Base-by-base conservation (phyloP, 2,113 vertebrate species). In the Strix aluco region DNA sequence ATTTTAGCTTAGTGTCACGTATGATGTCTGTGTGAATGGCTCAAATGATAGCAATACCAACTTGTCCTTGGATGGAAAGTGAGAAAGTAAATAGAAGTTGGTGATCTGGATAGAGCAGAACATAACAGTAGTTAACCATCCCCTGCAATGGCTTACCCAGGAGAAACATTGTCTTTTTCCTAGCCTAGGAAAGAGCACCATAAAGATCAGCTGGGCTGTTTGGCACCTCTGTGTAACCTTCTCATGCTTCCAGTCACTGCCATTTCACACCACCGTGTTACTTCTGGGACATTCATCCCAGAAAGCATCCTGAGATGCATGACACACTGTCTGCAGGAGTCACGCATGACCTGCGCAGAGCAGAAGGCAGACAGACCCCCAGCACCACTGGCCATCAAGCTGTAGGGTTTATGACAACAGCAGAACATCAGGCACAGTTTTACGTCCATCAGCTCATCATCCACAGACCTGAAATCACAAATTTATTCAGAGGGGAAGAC, bases 401-500 rank as follows among this genome's bases (percentile, higher is more conserved):
- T 13, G 59, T 5, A 26, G 29, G 32, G 23, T 29, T 55, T 46
- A 15, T 30, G 49, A 57, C 42, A 58, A 22, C 23, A 30, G 21
- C n/a, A 69, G 74, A 29, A 36, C 73, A 62, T 18, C 36, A 13
- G 30, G 49, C 20, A 40, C 49, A 42, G 29, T 21, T 58, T 54
- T 54, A 6, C 4, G 9, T 4, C 77, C 32, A 34, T 38, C 65
- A 38, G 11, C 70, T 54, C 65, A 9, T 40, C 75, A 52, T 18
- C 44, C 3, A 4, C 55, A 27, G 16, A 5, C 42, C 42, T 40
- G 34, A 46, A 77, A 32, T 15, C 69, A 29, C 59, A 46, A 4
- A 16, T 32, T 25, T 20, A 17, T 30, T 38, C 3, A 0, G 12
- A 17, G 5, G 21, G 8, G 12, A 13, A 16, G 29, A 8, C 3